A percentile compares a stretch with the other conserved stretches of the same genome.
These are phyloP conservation scores for Patiria miniata DNA, from an alignment of 35 echinoderm and acorn worm genomes.

Conservation along the genomic window DNA sequence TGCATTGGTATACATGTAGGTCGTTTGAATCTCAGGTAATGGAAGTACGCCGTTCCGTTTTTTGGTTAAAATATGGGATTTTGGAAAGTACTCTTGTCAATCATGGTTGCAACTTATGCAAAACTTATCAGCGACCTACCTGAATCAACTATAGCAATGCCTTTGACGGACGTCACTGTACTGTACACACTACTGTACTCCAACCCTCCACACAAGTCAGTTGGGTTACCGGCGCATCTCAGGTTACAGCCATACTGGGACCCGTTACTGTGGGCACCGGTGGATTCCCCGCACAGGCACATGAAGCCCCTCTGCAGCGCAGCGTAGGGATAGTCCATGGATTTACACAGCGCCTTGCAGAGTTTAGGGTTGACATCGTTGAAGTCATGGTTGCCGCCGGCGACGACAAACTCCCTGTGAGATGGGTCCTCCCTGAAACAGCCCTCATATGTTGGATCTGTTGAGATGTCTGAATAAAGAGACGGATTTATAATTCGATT, in stretches of 20 bases:
- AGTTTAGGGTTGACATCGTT: constrained; percentile 45
- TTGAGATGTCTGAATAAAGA: background rate
- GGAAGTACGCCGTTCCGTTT: too few species aligned
- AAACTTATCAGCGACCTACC: too few species aligned
- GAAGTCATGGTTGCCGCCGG: constrained; percentile 42
- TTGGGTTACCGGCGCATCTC: constrained; percentile 39
- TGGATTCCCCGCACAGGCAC: constrained; percentile 41
- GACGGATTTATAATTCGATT: too few species aligned
- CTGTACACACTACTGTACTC: constrained; percentile 52
- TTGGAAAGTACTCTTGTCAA: too few species aligned
- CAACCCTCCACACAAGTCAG: constrained; percentile 37
- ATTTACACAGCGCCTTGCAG: constrained; percentile 52
- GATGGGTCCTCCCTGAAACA: constrained; percentile 51
- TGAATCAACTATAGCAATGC: constrained; percentile 41
- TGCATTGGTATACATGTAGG: too few species aligned
- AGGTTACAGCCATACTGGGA: constrained; percentile 24
- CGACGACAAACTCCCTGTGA: constrained; percentile 41
- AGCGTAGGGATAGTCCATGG: constrained; percentile 42
- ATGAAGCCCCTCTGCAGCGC: constrained; percentile 36
- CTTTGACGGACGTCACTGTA: constrained; percentile 59
- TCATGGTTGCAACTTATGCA: too few species aligned
- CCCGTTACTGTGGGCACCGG: constrained; percentile 48
- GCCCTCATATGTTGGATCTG: constrained; percentile 44
- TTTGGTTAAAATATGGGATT: too few species aligned
- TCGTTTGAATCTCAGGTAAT: too few species aligned